Evolutionary conservation across 64 coral and sea anemone genomes (phyloP).

Genomic region (Anthopleura sola): DNA sequence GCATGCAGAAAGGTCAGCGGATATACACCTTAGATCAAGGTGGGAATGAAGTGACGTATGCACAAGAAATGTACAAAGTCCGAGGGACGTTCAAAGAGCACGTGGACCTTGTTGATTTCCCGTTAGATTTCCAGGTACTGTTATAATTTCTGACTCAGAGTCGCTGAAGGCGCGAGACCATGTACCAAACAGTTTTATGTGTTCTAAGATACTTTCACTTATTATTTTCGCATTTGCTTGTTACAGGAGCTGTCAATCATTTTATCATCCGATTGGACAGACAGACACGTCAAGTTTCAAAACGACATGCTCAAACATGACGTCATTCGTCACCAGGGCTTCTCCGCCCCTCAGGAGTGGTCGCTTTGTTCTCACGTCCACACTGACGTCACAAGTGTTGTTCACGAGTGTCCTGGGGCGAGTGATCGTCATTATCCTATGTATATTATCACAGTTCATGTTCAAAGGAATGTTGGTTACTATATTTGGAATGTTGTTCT

Average conservation of each 20-base stretch:
- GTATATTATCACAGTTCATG: conserved; percentile 67
- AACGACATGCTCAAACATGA: conserved; percentile 74
- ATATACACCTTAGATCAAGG: conserved; percentile 36
- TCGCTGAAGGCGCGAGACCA: no score
- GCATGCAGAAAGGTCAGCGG: conserved; percentile 67
- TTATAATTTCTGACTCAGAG: background rate
- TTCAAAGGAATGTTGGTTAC: conserved; percentile 59
- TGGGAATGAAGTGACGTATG: conserved; percentile 58
- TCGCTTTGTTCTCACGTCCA: conserved; percentile 59
- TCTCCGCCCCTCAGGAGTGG: conserved; percentile 71
- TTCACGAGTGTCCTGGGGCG: conserved; percentile 38
- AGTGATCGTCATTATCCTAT: conserved; percentile 67
- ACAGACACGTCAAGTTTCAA: conserved; percentile 64
- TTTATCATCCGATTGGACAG: conserved; percentile 86
- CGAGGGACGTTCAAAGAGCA: conserved; percentile 74
- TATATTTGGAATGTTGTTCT: conserved; percentile 86
- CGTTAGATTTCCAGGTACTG: conserved; percentile 80
- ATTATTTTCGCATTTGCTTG: background rate
- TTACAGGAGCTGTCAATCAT: conserved; percentile 71
- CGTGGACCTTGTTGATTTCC: conserved; percentile 69
- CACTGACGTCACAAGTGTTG: conserved; percentile 47
- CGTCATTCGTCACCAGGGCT: conserved; percentile 55
- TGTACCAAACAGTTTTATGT: no score
- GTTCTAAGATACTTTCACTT: no score
- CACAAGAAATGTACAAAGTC: conserved; percentile 67